phyloP scores from a whole-genome alignment of 2,797 vertebrate species.

The Melanotaenia boesemani region DNA sequence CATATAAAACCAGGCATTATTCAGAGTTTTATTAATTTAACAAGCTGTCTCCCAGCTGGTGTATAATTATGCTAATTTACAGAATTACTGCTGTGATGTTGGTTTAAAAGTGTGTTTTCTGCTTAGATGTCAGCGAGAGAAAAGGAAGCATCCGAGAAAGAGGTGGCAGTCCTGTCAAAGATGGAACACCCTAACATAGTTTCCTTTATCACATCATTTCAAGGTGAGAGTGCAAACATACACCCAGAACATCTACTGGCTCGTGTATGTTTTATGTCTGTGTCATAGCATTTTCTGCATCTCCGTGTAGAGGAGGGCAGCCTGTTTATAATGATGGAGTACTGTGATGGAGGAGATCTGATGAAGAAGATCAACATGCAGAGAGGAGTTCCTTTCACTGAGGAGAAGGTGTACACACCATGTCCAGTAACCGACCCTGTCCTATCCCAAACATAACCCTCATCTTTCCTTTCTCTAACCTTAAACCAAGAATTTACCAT shows the following conservation, averaged over 20 bases:
- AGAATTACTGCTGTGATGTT: background rate
- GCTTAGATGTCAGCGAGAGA: conserved; percentile 87
- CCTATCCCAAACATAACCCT: too few relatives aligned
- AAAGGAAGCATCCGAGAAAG: conserved; percentile 89
- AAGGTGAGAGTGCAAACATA: conserved; percentile 80
- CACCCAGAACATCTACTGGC: background rate
- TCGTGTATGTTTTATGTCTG: background rate
- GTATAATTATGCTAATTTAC: background rate
- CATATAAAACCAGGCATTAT: too few relatives aligned
- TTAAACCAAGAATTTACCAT: background rate
- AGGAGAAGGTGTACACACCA: conserved; percentile 85
- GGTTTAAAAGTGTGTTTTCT: conserved; percentile 16
- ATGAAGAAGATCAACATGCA: conserved; percentile 90
- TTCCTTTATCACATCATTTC: conserved; percentile 86
- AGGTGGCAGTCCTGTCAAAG: conserved; percentile 88
- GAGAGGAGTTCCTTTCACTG: conserved; percentile 86
- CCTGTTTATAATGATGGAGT: conserved; percentile 94
- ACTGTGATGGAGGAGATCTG: conserved; percentile 93
- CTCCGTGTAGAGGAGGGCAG: conserved; percentile 80
- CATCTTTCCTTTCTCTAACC: background rate
- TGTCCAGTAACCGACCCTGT: background rate
- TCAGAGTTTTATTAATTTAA: too few relatives aligned
- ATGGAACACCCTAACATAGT: conserved; percentile 95
- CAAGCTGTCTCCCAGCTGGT: too few relatives aligned
- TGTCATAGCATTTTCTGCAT: background rate